Percentiles rank a stretch among this genome's conserved stretches.
These are phyloP conservation scores for Heliangelus exortis DNA, from an alignment of 2,797 vertebrate genomes.

Conservation along the genomic window DNA sequence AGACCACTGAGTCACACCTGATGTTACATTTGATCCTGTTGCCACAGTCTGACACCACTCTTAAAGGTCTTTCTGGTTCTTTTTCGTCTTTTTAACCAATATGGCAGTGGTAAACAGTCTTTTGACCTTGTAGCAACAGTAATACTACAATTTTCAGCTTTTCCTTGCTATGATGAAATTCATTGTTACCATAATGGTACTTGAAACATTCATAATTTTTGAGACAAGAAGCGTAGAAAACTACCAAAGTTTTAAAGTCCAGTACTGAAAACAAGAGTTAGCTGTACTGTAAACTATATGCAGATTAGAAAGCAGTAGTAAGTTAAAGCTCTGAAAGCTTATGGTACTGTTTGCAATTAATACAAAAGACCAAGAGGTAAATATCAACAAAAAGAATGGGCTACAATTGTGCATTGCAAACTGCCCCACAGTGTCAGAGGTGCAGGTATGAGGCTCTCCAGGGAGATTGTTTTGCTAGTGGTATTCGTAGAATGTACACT, in stretches of 20 bases:
- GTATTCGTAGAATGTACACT: background rate
- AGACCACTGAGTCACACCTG: background rate
- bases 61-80: background rate
- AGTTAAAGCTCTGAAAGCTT: background rate
- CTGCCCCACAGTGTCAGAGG: background rate
- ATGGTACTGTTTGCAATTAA: background rate
- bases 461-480: background rate
- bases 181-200: background rate
- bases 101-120: background rate
- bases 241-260: background rate
- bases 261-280: background rate
- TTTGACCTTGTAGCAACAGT: background rate
- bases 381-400: background rate
- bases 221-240: background rate
- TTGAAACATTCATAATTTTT: background rate
- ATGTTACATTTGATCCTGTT: background rate
- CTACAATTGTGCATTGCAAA: fast-evolving
- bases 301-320: background rate
- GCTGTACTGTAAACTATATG: background rate
- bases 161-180: background rate
- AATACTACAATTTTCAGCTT: background rate
- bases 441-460: background rate
- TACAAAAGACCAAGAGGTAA: background rate
- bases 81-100: no score
- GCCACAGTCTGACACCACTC: background rate